Evolutionary conservation across 2,797 vertebrate genomes (phyloP).

Genomic region (Hoplostethus mediterraneus): DNA sequence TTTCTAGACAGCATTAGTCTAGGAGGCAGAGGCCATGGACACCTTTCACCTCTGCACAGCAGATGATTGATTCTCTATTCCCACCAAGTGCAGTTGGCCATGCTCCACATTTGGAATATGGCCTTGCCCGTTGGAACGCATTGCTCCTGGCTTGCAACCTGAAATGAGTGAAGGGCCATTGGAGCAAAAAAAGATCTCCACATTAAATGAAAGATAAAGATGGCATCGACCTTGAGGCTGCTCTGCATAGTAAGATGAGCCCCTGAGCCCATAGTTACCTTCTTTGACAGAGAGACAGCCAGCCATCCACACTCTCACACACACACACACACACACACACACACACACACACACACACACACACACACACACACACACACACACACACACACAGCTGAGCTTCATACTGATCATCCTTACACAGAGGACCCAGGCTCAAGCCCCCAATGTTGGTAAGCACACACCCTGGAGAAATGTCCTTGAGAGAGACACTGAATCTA

Average conservation of each 20-base stretch:
- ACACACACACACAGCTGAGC: too few relatives aligned
- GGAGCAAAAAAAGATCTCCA: conserved; percentile 56
- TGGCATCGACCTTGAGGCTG: conserved; percentile 58
- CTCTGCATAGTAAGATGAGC: conserved; percentile 34
- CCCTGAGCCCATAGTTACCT: conserved; percentile 31
- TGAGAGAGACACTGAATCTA: too few relatives aligned
- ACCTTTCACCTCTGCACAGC: conserved; percentile 63
- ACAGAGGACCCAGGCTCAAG: too few relatives aligned
- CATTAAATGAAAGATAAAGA: conserved; percentile 59
- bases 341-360: too few relatives aligned
- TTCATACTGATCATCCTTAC: too few relatives aligned
- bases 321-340: too few relatives aligned
- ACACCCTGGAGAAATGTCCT: too few relatives aligned
- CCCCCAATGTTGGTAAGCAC: too few relatives aligned
- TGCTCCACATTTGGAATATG: conserved; percentile 55
- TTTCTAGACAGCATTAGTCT: conserved; percentile 32
- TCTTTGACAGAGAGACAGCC: conserved; percentile 32
- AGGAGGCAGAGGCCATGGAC: conserved; percentile 43
- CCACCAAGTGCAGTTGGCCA: conserved; percentile 51
- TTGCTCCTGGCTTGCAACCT: conserved; percentile 52
- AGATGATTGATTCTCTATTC: conserved; percentile 74
- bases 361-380: too few relatives aligned
- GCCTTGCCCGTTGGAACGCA: conserved; percentile 69
- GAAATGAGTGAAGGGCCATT: conserved; percentile 50
- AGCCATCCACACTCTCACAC: neutral